Base-by-base conservation (phyloP, 2,888 invertebrate species). In the Volucella inanis region DNA sequence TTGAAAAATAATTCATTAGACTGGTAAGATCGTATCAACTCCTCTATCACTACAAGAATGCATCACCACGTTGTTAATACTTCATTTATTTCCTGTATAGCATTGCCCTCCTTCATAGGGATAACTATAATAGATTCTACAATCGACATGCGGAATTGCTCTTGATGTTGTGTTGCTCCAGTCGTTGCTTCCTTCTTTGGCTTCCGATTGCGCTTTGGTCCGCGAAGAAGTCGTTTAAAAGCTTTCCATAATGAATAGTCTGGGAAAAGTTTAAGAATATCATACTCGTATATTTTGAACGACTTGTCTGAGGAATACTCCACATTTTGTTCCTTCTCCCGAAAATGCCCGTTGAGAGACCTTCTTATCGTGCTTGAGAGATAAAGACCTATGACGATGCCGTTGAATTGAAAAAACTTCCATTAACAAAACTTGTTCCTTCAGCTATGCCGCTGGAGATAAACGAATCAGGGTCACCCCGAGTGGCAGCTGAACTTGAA, bases 211-310 rank as follows among this genome's bases (percentile, higher is more conserved):
- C 9, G 45, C 2, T 15, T 67, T 31, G 65, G 43, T 8, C 12
- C 12, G 6, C 65, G 62, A 0, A 82, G 64, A 8, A 82, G 47
- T 10, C 12, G 57, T n/a, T 68, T 77, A 4, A 81, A 74, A 0
- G 47, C 81, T 18, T 54, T 68, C n/a, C 82, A 78, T 15, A 71
- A 54, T 8, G 83, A 65, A 0, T 65, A n/a, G 39, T 82, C 62
- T 0, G 88, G 81, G 38, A 87, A 83, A 8, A 87, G 68, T 39
- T 87, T 87, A 4, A 87, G 59, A 31, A 87, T 87, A 43, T 87
- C 54, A 45, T n/a, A n/a, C n/a, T n/a, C n/a, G n/a, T 87, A 68
- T 4, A 87, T 57, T n/a, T 71, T 15, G 0, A 62, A 62, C 15
- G 14, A 47, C 45, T 68, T 64, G 8, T 62, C 49, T 3, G 61